phyloP scores from a whole-genome alignment of 1,140 invertebrate species.

The Ectropis grisescens region DNA sequence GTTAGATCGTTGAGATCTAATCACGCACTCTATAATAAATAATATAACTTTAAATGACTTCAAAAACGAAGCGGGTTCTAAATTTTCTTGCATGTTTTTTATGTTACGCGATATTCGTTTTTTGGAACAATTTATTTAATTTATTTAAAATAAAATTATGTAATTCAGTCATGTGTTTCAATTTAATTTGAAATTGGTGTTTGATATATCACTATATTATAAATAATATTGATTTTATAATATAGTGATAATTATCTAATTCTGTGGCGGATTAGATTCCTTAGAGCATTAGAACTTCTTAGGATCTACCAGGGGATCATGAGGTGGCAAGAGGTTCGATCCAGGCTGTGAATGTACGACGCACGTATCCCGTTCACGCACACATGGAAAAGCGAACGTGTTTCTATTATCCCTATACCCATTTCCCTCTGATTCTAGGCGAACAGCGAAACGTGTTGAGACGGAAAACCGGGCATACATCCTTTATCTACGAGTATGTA shows the following conservation, averaged over 20 bases:
- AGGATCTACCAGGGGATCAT: constrained; percentile 56
- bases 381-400: constrained; percentile 27
- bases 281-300: constrained; percentile 59
- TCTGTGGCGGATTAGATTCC: constrained; percentile 33
- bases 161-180: neutral
- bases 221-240: neutral
- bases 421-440: constrained; percentile 13
- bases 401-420: constrained; percentile 48
- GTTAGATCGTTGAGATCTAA: no score
- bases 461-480: neutral
- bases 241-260: no score
- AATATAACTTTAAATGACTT: no score
- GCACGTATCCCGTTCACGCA: constrained; percentile 37
- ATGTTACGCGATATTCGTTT: neutral
- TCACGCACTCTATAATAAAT: no score
- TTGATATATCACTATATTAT: neutral
- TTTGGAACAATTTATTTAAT: neutral
- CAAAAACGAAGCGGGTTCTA: no score
- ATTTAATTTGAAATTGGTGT: neutral
- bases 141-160: neutral
- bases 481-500: neutral
- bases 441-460: constrained; percentile 1
- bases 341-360: constrained; percentile 36
- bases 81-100: no score
- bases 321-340: constrained; percentile 35